A percentile compares a stretch with the other conserved stretches of the same genome.
Evolutionary conservation across 2,888 invertebrate species (phyloP).

Genomic region (Allacma fusca): DNA sequence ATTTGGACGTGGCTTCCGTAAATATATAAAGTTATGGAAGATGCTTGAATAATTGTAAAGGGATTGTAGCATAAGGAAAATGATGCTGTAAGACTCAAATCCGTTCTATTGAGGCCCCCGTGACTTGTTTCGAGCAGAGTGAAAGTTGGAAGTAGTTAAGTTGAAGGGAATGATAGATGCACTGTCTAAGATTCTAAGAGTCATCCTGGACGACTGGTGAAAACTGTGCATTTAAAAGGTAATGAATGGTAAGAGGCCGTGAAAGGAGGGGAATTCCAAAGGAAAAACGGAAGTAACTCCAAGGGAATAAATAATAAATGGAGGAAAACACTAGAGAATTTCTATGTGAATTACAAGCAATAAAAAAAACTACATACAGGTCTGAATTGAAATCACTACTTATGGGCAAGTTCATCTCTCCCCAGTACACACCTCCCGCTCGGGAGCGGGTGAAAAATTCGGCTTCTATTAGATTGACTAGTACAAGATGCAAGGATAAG

Average conservation of each 20-base stretch:
- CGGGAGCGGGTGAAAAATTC: neutral
- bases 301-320: constrained; percentile 45
- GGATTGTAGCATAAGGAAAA: too few species aligned
- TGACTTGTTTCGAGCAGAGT: too few species aligned
- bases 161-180: neutral
- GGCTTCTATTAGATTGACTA: neutral
- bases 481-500: neutral
- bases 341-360: constrained; percentile 25
- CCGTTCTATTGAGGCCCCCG: too few species aligned
- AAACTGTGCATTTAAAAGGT: constrained; percentile 9
- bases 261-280: neutral
- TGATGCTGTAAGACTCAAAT: too few species aligned
- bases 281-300: constrained; percentile 37
- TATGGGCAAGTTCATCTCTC: neutral
- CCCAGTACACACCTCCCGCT: neutral
- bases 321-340: constrained; percentile 22
- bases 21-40: too few species aligned
- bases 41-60: too few species aligned
- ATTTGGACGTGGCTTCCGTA: too few species aligned
- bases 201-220: neutral
- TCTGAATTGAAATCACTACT: neutral
- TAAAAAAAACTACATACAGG: constrained; percentile 14
- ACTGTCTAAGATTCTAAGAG: neutral
- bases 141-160: too few species aligned
- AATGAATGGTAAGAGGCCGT: neutral